Percentiles rank a stretch among this genome's conserved stretches.
Conservation (phyloP, 2,888 invertebrate genomes). For the Amorpha juglandis region DNA sequence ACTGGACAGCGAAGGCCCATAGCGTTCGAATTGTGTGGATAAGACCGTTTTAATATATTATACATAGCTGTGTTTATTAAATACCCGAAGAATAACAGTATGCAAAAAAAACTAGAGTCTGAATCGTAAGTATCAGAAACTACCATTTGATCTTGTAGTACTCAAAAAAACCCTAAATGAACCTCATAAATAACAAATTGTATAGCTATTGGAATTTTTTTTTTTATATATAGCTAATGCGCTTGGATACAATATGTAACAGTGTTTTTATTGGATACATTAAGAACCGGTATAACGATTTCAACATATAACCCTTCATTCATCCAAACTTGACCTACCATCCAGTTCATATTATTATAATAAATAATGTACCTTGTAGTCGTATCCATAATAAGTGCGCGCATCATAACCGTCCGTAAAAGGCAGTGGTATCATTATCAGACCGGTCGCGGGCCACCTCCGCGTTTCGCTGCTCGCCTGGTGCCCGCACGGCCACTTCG, state of each 20-base stretch:
- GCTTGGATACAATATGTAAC: no score
- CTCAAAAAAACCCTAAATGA: no score
- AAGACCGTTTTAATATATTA: conserved; percentile 28
- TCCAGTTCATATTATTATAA: not conserved
- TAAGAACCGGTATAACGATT: not conserved
- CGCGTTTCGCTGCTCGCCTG: conserved; percentile 67
- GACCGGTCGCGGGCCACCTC: conserved; percentile 74
- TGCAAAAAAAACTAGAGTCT: no score
- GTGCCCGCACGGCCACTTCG: conserved; percentile 57
- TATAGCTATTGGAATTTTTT: no score
- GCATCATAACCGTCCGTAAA: conserved; percentile 78
- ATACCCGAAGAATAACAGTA: no score
- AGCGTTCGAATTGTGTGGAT: conserved; percentile 53
- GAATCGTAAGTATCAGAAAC: no score
- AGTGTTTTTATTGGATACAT: no score
- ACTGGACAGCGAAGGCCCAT: conserved; percentile 73
- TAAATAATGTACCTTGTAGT: conserved; percentile 28
- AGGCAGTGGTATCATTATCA: conserved; percentile 79
- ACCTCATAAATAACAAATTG: no score
- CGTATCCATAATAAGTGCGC: conserved; percentile 64
- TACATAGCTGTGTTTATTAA: not conserved
- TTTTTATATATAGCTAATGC: no score
- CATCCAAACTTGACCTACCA: not conserved
- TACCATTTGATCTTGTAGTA: no score
- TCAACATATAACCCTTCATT: not conserved